These are phyloP conservation scores for Anthophora plumipes DNA, from an alignment of 2,888 invertebrate genomes.

Conservation along the genomic window DNA sequence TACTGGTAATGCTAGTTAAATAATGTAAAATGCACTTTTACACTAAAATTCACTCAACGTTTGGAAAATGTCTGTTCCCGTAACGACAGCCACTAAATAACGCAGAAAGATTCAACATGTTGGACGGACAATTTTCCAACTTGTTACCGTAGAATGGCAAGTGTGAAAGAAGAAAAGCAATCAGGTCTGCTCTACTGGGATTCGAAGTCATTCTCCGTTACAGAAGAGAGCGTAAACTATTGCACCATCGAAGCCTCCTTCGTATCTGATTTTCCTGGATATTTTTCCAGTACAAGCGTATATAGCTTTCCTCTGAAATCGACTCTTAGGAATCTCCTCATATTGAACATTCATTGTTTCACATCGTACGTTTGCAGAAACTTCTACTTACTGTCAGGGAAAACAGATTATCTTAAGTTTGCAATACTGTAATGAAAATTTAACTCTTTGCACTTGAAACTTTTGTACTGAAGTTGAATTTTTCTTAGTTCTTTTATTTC, in stretches of 20 bases:
- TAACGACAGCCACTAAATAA: neutral
- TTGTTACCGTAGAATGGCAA: slow-evolving; percentile 34
- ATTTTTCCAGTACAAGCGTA: slow-evolving; percentile 14
- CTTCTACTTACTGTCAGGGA: neutral
- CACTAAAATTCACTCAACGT: no score
- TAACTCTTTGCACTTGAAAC: no score
- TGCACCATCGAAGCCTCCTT: slow-evolving; percentile 9
- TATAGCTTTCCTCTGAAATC: neutral
- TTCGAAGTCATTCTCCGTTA: slow-evolving; percentile 37
- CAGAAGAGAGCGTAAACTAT: slow-evolving; percentile 32
- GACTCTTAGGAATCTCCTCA: neutral
- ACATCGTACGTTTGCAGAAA: neutral
- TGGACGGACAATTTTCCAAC: slow-evolving; percentile 19
- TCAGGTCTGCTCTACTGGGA: slow-evolving; percentile 40
- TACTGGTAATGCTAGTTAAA: no score
- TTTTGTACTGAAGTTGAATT: no score
- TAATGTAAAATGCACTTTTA: no score
- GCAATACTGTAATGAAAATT: no score
- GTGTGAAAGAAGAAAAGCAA: slow-evolving; percentile 41
- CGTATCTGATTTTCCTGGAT: slow-evolving; percentile 21
- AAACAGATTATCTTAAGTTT: no score
- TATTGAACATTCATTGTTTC: neutral
- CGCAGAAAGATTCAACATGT: neutral
- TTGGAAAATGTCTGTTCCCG: no score
- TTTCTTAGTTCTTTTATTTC: no score